Base-by-base conservation (phyloP, 2,888 invertebrate species). In the Arctia plantaginis region DNA sequence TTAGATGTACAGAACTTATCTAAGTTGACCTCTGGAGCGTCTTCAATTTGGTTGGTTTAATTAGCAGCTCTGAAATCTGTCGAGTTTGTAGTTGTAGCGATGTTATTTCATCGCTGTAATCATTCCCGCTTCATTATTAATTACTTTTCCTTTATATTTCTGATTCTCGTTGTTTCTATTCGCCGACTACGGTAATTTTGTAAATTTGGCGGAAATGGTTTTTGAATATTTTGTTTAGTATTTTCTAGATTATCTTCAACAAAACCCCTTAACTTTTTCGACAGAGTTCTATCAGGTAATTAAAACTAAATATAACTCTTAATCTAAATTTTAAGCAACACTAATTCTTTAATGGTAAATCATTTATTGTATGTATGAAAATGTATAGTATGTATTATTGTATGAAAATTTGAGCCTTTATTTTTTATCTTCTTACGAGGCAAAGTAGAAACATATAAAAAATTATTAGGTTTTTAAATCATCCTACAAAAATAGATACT, bases 1-100 rank as follows among this genome's bases (percentile, higher is more conserved):
- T 87, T 83, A 77, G 82, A 78, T 85, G 83, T 85, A 82, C 83
- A 81, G 81, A 86, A 87, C 78, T 88, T 87, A 82, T 83, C 83
- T 86, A 77, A 82, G 78, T 84, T 87, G 85, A 86, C 85, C 83
- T 86, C 73, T 55, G 81, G 23, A 75, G 68, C 75, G 74, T 80
- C 82, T 84, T 78, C 80, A 82, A 84, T 85, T 85, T 80, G 78
- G 84, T 82, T 72, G 79, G 81, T 78, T 86, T 84, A 85, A 85
- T 88, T 87, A 88, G 84, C 79, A 78, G 72, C 70, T 84, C 78
- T 82, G 77, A 76, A 83, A 87, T 88, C 82, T 78, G 75, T 81
- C 69, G 59, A 79, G 71, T 74, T 80, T 75, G 73, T 59, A 76
- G 72, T 71, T 75, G 15, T 39, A 47, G 55, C 59, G 23, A 59